Percentiles rank a stretch among this genome's conserved stretches.
phyloP scores from a whole-genome alignment of 2,797 vertebrate species.

The Acanthurus leucopareius region DNA sequence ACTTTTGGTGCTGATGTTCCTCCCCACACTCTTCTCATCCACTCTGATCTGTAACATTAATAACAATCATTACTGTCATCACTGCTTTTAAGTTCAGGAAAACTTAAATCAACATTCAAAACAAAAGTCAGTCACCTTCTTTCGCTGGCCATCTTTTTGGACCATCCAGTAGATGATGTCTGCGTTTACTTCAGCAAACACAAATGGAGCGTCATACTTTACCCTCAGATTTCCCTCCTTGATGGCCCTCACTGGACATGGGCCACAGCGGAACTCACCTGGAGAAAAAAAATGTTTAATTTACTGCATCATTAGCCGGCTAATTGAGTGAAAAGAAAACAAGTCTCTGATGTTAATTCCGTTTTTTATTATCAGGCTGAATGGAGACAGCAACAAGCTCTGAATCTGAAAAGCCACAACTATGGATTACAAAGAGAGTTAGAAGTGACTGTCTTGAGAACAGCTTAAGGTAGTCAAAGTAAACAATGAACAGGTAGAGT shows the following conservation, averaged over 20 bases:
- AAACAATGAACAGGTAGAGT: not conserved
- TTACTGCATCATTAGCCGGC: not conserved
- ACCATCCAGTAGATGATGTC: slow-evolving; percentile 83
- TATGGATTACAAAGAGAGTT: not conserved
- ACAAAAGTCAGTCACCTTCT: slow-evolving; percentile 45
- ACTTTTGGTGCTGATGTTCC: slow-evolving; percentile 93
- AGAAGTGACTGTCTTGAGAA: not conserved
- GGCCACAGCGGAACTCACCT: slow-evolving; percentile 87
- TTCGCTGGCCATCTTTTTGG: slow-evolving; percentile 50
- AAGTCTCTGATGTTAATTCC: not conserved
- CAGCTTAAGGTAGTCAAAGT: not conserved
- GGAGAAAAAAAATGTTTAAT: not conserved
- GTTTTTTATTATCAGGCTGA: not conserved
- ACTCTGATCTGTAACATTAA: slow-evolving; percentile 49
- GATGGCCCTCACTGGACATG: slow-evolving; percentile 85
- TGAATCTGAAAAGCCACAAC: not conserved
- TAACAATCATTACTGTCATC: not conserved
- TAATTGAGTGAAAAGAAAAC: not conserved
- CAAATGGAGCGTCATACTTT: slow-evolving; percentile 85
- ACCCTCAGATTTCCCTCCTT: slow-evolving; percentile 84
- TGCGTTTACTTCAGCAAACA: slow-evolving; percentile 89
- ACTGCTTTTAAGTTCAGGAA: not conserved
- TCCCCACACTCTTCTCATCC: slow-evolving; percentile 82
- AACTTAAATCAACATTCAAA: not conserved
- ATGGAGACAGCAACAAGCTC: not conserved